A percentile compares a stretch with the other conserved stretches of the same genome.
Evolutionary conservation across 2,888 invertebrate genomes (phyloP).

Genomic region (Sinopyrophorus schimmeli): DNA sequence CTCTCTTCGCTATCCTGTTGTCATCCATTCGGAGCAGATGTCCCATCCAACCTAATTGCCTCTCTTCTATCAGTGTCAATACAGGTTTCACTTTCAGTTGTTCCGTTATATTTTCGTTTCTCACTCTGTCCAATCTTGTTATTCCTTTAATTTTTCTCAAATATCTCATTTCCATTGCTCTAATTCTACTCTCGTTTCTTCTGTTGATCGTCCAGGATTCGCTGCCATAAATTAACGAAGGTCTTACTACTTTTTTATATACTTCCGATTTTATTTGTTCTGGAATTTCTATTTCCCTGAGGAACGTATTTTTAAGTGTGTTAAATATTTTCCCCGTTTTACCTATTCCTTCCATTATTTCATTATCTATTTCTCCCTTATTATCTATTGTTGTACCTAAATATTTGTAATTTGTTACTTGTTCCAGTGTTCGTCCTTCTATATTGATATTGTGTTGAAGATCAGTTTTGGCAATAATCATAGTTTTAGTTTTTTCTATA

Average conservation of each 20-base stretch:
- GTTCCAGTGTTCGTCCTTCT: conserved; percentile 5
- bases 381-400: neutral
- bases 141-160: conserved; percentile 1
- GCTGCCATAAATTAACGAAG: neutral
- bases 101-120: no score
- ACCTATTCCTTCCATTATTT: conserved; percentile 6
- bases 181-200: conserved; percentile 1
- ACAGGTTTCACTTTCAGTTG: conserved; percentile 1
- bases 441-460: neutral
- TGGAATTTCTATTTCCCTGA: conserved; percentile 6
- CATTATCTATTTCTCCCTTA: conserved; percentile 3
- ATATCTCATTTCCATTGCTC: conserved; percentile 1
- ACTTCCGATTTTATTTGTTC: conserved; percentile 4
- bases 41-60: no score
- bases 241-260: conserved; percentile 4
- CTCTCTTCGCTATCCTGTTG: neutral
- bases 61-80: neutral
- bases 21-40: no score
- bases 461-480: neutral
- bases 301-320: conserved; percentile 5
- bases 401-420: neutral
- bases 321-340: conserved; percentile 6
- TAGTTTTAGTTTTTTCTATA: neutral
- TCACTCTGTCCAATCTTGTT: conserved; percentile 3
- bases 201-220: neutral